Percentiles rank a stretch among this genome's conserved stretches.
Evolutionary conservation across 2,797 vertebrate species (phyloP).

Genomic region (Erethizon dorsatum): DNA sequence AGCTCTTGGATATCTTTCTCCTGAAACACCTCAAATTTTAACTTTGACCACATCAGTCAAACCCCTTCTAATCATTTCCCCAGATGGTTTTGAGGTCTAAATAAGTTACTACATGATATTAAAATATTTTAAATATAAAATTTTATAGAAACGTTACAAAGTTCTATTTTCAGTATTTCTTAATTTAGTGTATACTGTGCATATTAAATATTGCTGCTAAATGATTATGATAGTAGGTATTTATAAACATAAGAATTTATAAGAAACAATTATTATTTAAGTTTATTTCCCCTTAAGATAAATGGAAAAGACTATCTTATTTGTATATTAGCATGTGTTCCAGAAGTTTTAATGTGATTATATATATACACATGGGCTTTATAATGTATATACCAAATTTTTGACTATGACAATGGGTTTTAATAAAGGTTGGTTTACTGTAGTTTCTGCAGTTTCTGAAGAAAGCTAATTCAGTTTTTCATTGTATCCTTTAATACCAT

Average conservation of each 20-base stretch:
- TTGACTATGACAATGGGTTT: not conserved
- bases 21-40: not conserved
- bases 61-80: not conserved
- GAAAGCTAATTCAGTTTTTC: not conserved
- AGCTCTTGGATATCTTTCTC: not conserved
- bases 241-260: slow-evolving; percentile 22
- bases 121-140: not conserved
- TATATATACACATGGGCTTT: not conserved
- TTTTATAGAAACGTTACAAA: not conserved
- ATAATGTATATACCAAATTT: not conserved
- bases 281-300: not conserved
- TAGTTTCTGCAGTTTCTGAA: not conserved
- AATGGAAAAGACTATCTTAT: not conserved
- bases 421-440: slow-evolving; percentile 40
- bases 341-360: slow-evolving; percentile 32
- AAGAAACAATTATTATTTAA: not conserved
- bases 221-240: slow-evolving; percentile 8
- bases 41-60: not conserved
- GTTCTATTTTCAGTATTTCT: not conserved
- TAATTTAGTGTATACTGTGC: not conserved
- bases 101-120: not conserved
- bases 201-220: not conserved
- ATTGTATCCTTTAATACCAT: not conserved
- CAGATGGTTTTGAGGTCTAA: not conserved
- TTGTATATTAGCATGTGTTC: not conserved